Evolutionary conservation across 2,797 vertebrate genomes (phyloP), one percentile per base, ranked within the genome.

Genomic region (Ispidina picta): DNA sequence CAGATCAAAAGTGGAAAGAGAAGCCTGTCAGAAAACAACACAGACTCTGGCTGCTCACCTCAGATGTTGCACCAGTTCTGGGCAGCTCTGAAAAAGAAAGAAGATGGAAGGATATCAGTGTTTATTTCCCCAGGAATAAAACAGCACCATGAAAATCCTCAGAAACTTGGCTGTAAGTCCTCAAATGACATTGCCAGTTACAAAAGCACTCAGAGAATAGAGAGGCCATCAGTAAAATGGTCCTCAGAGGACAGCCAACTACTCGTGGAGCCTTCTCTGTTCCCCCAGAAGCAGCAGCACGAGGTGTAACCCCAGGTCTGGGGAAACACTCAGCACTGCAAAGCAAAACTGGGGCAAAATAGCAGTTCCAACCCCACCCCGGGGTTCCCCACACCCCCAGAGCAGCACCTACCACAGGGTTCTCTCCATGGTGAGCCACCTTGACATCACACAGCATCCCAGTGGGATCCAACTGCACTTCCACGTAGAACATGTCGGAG

Each of bases 361-460:
- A 4, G 41, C 71, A 51, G 28, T 11, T 39, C 49, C 46, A 43
- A 69, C 31, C 12, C 1, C 83, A 48, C 2, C 3, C 14, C 29
- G 58, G 21, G 0, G 23, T 59, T 18, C 25, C 39, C 56, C 58
- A 60, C 18, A 2, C 2, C 28, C 58, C 17, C 13, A 13, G 23
- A 91, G 89, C 7, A 69, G 86, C 81, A 98, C 98, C 51, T 93
- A 99, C 99, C 98, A 99, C 98, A 4, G 99, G 99, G 96, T 99
- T 99, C 97, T 99, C 99, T 94, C 99, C 98, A 44, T 99, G 99
- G 97, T 99, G 99, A 93, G 99, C 99, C 97, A 99, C 99, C 96
- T 99, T 99, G 91, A 99, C 99, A 43, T 99, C 99, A 93, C 99
- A 98, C 52, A 99, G 97, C 97, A 99, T 98, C 58, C 99, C 99